These are phyloP conservation scores for Coccyzus lansbergi DNA, from an alignment of 2,797 vertebrate genomes.

Conservation along the genomic window DNA sequence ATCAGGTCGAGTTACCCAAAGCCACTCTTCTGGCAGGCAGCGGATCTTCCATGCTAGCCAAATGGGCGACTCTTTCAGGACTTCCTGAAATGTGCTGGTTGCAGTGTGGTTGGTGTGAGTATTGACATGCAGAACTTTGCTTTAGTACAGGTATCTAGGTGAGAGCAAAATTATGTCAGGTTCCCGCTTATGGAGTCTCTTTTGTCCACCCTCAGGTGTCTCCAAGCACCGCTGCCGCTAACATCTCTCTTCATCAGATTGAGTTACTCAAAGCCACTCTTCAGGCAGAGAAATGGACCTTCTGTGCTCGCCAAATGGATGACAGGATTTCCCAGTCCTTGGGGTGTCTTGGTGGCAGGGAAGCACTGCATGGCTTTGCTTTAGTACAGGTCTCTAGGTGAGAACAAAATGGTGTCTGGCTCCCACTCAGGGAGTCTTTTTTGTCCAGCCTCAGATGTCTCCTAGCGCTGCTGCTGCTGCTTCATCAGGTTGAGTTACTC, in stretches of 20 bases:
- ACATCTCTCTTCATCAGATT: rapidly evolving
- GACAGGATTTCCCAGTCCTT: neutral
- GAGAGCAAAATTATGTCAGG: too few relatives aligned
- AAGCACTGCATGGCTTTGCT: rapidly evolving
- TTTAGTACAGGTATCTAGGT: too few relatives aligned
- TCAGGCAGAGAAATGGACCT: rapidly evolving
- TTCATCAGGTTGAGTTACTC: neutral
- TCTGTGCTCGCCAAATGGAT: rapidly evolving
- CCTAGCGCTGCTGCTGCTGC: neutral
- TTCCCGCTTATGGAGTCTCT: neutral
- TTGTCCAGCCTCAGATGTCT: neutral
- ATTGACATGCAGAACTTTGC: too few relatives aligned
- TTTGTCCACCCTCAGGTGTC: neutral
- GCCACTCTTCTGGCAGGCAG: rapidly evolving
- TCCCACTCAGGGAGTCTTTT: neutral
- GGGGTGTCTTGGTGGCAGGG: neutral
- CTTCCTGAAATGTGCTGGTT: too few relatives aligned
- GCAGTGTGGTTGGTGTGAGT: neutral
- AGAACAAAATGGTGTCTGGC: too few relatives aligned
- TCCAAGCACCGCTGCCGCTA: neutral
- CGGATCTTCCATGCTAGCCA: rapidly evolving
- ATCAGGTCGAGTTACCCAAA: neutral
- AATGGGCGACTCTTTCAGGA: too few relatives aligned
- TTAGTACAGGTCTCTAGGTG: neutral
- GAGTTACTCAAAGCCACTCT: neutral